Conservation (phyloP, 2,888 invertebrate genomes). For the Andricus curvator region DNA sequence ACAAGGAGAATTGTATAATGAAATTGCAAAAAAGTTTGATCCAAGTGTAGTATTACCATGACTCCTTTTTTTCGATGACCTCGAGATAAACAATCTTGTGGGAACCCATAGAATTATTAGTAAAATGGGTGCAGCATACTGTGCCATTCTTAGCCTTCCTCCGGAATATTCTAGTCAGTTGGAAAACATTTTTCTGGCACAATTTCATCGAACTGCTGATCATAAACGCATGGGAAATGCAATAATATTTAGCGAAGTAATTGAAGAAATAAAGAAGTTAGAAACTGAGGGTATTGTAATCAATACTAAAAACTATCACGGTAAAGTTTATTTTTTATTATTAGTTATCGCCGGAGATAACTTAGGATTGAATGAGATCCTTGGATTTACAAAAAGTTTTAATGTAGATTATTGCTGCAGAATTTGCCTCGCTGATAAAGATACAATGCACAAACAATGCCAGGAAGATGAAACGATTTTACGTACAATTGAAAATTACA, state of each 20-base stretch:
- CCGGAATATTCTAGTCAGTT: conserved; percentile 42
- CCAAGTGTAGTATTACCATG: conserved; percentile 35
- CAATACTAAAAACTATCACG: too few relatives aligned
- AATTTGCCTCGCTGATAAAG: too few relatives aligned
- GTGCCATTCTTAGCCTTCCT: conserved; percentile 40
- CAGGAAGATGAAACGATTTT: too few relatives aligned
- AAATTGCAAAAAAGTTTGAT: background rate
- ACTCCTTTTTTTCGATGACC: conserved; percentile 43
- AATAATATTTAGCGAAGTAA: conserved; percentile 32
- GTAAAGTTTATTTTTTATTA: too few relatives aligned
- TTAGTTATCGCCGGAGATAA: too few relatives aligned
- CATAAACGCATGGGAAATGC: conserved; percentile 32
- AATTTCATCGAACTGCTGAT: conserved; percentile 44
- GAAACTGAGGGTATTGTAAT: too few relatives aligned
- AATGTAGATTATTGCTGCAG: too few relatives aligned
- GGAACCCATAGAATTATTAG: conserved; percentile 38
- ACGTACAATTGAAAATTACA: too few relatives aligned
- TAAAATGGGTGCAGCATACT: conserved; percentile 46
- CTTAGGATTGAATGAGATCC: too few relatives aligned
- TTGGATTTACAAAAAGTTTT: too few relatives aligned
- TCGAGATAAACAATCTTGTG: conserved; percentile 45
- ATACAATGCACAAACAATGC: too few relatives aligned
- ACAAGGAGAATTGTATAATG: conserved; percentile 4
- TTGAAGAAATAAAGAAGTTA: conserved; percentile 27
- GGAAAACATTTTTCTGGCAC: conserved; percentile 45